Percentiles rank a stretch among this genome's conserved stretches.
These are phyloP conservation scores for Cebidichthys violaceus DNA, from an alignment of 2,113 vertebrate species.

Conservation along the genomic window DNA sequence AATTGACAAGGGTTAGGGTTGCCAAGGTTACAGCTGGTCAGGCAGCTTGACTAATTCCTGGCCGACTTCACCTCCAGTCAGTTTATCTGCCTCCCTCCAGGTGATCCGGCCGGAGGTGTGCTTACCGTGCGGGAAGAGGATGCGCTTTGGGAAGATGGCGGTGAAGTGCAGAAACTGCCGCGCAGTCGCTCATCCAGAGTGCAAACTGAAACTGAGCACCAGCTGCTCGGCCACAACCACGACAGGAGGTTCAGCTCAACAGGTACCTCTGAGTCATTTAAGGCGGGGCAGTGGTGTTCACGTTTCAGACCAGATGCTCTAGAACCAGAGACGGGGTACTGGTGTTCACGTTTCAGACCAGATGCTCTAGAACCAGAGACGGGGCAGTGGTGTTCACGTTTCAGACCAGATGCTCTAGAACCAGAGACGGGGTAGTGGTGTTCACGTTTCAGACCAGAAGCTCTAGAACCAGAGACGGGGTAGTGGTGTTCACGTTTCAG, in stretches of 20 bases:
- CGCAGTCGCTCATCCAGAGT: slow-evolving; percentile 84
- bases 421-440: no score
- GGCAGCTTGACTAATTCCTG: neutral
- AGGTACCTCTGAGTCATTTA: neutral
- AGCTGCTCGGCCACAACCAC: slow-evolving; percentile 49
- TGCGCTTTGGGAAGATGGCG: slow-evolving; percentile 87
- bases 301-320: no score
- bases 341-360: no score
- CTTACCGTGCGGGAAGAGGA: slow-evolving; percentile 83
- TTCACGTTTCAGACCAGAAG: no score
- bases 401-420: no score
- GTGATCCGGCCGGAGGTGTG: slow-evolving; percentile 88
- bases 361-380: neutral
- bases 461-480: no score
- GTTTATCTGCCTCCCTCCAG: slow-evolving; percentile 62
- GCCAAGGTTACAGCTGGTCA: neutral
- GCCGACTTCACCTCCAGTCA: no score
- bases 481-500: no score
- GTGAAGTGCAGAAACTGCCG: slow-evolving; percentile 87
- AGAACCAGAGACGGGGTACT: no score
- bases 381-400: no score
- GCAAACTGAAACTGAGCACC: slow-evolving; percentile 63
- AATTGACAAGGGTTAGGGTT: no score
- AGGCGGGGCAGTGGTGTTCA: no score
- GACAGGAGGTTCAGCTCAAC: slow-evolving; percentile 4